Evolutionary conservation across 23 tunicate species (phyloP).

Genomic region (Oikopleura dioica): DNA sequence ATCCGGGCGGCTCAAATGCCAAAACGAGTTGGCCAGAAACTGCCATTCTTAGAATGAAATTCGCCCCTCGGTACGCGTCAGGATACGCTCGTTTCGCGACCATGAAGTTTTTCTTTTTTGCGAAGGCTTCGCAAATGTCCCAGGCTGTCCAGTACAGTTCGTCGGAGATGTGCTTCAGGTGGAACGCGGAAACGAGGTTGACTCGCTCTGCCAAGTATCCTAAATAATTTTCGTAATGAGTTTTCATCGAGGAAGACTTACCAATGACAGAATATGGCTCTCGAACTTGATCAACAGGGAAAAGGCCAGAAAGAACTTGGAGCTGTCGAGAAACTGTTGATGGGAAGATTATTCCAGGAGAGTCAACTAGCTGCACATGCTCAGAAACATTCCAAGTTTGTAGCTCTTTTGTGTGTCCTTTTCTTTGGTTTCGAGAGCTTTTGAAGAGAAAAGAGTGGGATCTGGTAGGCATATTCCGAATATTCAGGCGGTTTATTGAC

Average conservation of each 20-base stretch:
- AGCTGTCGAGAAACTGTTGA: constrained; percentile 48
- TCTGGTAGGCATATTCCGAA: too few species aligned
- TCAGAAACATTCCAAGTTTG: constrained; percentile 53
- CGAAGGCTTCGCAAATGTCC: constrained; percentile 87
- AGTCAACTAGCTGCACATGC: constrained; percentile 45
- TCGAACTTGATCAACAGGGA: constrained; percentile 68
- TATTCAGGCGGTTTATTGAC: too few species aligned
- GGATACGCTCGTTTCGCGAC: constrained; percentile 57
- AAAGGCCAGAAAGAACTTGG: constrained; percentile 74
- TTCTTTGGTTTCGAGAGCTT: too few species aligned
- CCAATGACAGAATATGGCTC: constrained; percentile 84
- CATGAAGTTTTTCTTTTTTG: constrained; percentile 30
- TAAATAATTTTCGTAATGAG: too few species aligned
- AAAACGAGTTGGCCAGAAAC: constrained; percentile 65
- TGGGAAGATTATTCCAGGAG: constrained; percentile 85
- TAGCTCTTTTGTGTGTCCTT: constrained; percentile 83
- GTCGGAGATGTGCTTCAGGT: constrained; percentile 20
- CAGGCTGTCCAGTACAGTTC: constrained; percentile 49
- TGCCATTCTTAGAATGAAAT: constrained; percentile 54
- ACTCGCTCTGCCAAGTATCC: constrained; percentile 48
- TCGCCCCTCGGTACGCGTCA: constrained; percentile 79
- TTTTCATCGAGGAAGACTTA: neutral
- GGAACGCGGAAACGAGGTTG: constrained; percentile 28
- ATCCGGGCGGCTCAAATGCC: constrained; percentile 62
- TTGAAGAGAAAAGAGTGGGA: too few species aligned